A percentile compares a stretch with the other conserved stretches of the same genome.
These are phyloP conservation scores for Cephus cinctus DNA, from an alignment of 1,140 invertebrate species.

Conservation along the genomic window DNA sequence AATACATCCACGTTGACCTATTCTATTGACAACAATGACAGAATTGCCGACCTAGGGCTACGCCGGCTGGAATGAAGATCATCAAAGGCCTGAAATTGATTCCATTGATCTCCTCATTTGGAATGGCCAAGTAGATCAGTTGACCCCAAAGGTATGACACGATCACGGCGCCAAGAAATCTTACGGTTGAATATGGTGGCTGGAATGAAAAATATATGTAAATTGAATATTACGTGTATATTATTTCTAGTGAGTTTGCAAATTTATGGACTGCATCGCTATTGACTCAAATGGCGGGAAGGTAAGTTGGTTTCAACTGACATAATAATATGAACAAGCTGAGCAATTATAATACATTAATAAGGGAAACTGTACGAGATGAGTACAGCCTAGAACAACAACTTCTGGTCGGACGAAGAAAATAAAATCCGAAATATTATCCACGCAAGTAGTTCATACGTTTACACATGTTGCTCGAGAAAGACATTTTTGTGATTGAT, in stretches of 20 bases:
- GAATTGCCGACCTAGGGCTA: slow-evolving; percentile 68
- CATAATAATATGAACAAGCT: no score
- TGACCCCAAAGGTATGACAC: slow-evolving; percentile 81
- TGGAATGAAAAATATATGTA: slow-evolving; percentile 46
- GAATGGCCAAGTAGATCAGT: slow-evolving; percentile 73
- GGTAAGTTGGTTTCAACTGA: neutral
- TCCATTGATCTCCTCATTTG: slow-evolving; percentile 69
- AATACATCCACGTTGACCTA: neutral
- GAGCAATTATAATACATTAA: no score
- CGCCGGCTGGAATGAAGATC: slow-evolving; percentile 69
- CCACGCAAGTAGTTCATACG: neutral
- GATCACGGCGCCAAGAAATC: slow-evolving; percentile 75
- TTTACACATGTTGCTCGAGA: neutral
- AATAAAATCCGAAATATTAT: slow-evolving; percentile 5
- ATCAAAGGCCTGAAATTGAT: slow-evolving; percentile 70
- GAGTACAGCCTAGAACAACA: no score
- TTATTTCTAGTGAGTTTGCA: neutral
- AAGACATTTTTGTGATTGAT: slow-evolving; percentile 9
- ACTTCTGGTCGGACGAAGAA: neutral
- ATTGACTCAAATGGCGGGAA: neutral
- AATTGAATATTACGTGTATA: neutral
- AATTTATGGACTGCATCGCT: neutral
- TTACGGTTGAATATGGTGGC: slow-evolving; percentile 75
- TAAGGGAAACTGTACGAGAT: no score
- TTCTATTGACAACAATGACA: neutral